A percentile compares a stretch with the other conserved stretches of the same genome.
These are phyloP conservation scores for Watsonalla cultraria DNA, from an alignment of 2,888 invertebrate genomes.

Conservation along the genomic window DNA sequence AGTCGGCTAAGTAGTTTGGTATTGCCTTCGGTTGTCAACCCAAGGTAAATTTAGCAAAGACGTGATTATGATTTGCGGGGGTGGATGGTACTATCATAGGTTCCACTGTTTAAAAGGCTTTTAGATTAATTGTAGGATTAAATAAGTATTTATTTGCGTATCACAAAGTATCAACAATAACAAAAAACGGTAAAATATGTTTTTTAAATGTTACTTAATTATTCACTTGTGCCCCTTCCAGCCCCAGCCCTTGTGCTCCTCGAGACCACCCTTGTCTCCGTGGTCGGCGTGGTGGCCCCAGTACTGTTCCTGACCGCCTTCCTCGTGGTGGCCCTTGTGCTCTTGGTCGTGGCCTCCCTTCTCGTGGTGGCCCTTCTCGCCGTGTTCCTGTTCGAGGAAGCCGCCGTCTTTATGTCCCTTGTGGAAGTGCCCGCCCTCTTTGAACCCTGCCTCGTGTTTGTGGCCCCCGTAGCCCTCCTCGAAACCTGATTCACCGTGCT, in stretches of 20 bases:
- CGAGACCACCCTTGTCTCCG: constrained; percentile 87
- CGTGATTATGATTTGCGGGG: too few relatives aligned
- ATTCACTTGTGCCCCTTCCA: constrained; percentile 71
- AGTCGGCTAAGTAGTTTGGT: too few relatives aligned
- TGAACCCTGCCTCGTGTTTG: constrained; percentile 86
- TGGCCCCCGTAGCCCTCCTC: constrained; percentile 88
- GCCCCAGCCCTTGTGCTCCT: constrained; percentile 88
- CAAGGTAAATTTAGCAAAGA: too few relatives aligned
- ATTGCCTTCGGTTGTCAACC: too few relatives aligned
- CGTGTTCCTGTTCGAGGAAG: constrained; percentile 86
- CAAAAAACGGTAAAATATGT: constrained; percentile 30
- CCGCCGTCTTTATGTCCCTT: constrained; percentile 87
- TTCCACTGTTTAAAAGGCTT: too few relatives aligned
- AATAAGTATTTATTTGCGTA: constrained; percentile 35
- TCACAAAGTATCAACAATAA: constrained; percentile 62
- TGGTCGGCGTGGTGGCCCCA: constrained; percentile 84
- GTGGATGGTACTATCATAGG: too few relatives aligned
- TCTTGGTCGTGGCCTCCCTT: constrained; percentile 88
- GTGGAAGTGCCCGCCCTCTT: constrained; percentile 89
- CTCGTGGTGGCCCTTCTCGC: constrained; percentile 87
- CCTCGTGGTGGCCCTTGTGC: constrained; percentile 86
- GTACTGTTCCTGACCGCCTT: constrained; percentile 86
- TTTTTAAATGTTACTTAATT: constrained; percentile 9
- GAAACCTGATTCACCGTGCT: constrained; percentile 88
- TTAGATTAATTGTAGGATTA: constrained; percentile 10